Evolutionary conservation across 2,797 vertebrate genomes (phyloP).

Genomic region (Gymnocypris eckloni): DNA sequence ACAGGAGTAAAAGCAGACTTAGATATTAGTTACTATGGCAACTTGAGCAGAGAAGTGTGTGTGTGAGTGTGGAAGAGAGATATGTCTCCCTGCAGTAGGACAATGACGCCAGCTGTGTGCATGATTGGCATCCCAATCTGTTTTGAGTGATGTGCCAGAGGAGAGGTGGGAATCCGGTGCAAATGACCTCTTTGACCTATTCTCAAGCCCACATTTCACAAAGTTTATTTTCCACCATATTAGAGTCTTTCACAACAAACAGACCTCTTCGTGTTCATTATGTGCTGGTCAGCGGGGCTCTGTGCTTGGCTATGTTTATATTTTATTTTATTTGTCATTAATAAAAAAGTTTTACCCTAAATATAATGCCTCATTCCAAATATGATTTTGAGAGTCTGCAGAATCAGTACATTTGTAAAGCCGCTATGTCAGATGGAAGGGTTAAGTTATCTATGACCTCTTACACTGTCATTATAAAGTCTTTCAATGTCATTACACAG

Average conservation of each 20-base stretch:
- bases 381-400: not conserved
- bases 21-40: constrained; percentile 63
- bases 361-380: not conserved
- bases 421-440: constrained; percentile 29
- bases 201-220: constrained; percentile 37
- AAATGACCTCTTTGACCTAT: constrained; percentile 53
- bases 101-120: constrained; percentile 53
- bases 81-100: constrained; percentile 48
- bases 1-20: constrained; percentile 49
- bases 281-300: constrained; percentile 16
- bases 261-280: constrained; percentile 29
- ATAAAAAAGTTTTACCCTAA: not conserved
- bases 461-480: constrained; percentile 47
- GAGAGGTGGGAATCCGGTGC: constrained; percentile 45
- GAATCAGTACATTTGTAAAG: constrained; percentile 23
- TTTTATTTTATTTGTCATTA: constrained; percentile 3
- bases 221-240: constrained; percentile 42
- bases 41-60: constrained; percentile 46
- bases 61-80: constrained; percentile 41
- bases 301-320: not conserved
- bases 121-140: constrained; percentile 66
- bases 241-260: constrained; percentile 39
- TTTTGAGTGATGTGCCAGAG: constrained; percentile 61
- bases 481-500: constrained; percentile 43
- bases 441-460: constrained; percentile 36